Base-by-base conservation (phyloP, 2,888 invertebrate genomes). In the Galerucella pusilla region DNA sequence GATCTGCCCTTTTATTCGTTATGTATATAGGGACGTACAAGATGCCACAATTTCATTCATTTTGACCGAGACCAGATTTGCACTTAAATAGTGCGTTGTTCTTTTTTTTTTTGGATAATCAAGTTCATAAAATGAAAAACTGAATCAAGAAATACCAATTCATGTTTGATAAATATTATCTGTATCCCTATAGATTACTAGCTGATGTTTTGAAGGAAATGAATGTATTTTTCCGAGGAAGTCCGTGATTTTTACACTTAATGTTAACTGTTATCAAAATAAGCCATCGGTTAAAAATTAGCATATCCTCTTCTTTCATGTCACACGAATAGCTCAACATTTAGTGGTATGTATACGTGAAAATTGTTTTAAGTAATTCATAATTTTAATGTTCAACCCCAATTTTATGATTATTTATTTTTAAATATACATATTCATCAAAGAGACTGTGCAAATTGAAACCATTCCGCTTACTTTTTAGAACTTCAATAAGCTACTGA, bases 271-370 rank as follows among this genome's bases (percentile, higher is more conserved):
- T 20, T 57, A 57, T 57, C 57, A 16, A 57, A 57, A 16, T 57
- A 57, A 57, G 57, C 57, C 57, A 57, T 57, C 57, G 57, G 16
- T 57, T 16, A 6, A 57, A 16, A 57, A 57, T 57, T 57, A 57
- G 57, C 57, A 57, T 57, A 57, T 57, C 57, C 9, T 57, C 2
- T 57, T 20, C 57, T 57, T 57, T 20, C 57, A 28, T 57, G 57
- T 57, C 57, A 57, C 57, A 20, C 57, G 11, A 57, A 10, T 10
- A 52, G n/a, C 7, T n/a, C n/a, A 52, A 52, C 52, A 52, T 52
- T n/a, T 5, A 52, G n/a, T 52, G n/a, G n/a, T 52, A 14, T n/a
- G 52, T n/a, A 52, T 14, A 52, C 20, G 20, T 57, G 57, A 10
- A 57, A 20, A 57, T 52, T 52, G n/a, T 52, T n/a, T n/a, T 6